These are phyloP conservation scores for Discoglossus pictus DNA, from an alignment of 2,797 vertebrate species.

Conservation along the genomic window DNA sequence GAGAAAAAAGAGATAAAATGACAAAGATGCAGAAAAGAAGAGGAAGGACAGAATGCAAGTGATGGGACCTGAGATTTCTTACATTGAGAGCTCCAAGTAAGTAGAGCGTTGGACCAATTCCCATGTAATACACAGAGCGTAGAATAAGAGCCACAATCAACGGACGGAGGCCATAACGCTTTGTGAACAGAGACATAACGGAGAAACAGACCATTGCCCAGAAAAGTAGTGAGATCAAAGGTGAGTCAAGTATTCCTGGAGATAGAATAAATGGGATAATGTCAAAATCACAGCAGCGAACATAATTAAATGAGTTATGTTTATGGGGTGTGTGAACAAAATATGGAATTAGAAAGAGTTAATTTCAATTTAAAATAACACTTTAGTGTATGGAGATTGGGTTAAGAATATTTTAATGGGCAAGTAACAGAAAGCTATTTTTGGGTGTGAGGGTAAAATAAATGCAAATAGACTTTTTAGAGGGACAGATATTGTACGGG, in stretches of 20 bases:
- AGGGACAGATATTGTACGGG: too few relatives aligned
- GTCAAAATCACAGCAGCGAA: not conserved
- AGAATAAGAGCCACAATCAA: constrained; percentile 87
- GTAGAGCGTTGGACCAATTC: constrained; percentile 90
- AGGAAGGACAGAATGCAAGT: not conserved
- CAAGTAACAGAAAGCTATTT: too few relatives aligned
- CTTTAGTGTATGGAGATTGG: too few relatives aligned
- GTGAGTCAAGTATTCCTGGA: constrained; percentile 84
- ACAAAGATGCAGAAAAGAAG: too few relatives aligned
- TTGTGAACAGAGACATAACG: constrained; percentile 82
- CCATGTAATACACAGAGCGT: constrained; percentile 89
- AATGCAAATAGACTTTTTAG: too few relatives aligned
- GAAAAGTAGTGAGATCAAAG: constrained; percentile 84
- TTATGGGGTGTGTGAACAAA: too few relatives aligned
- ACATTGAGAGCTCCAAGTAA: constrained; percentile 90
- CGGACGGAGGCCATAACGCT: constrained; percentile 86
- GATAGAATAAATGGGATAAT: not conserved
- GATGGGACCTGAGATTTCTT: constrained; percentile 58
- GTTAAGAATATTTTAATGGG: too few relatives aligned
- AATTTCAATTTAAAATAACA: too few relatives aligned
- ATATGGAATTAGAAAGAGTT: too few relatives aligned
- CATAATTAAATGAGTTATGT: too few relatives aligned
- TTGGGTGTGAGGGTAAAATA: too few relatives aligned
- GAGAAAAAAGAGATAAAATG: too few relatives aligned
- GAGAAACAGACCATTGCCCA: constrained; percentile 89